Evolutionary conservation across 1,140 invertebrate genomes (phyloP), one percentile per base, ranked within the genome.

Genomic region (Mizuhopecten yessoensis): DNA sequence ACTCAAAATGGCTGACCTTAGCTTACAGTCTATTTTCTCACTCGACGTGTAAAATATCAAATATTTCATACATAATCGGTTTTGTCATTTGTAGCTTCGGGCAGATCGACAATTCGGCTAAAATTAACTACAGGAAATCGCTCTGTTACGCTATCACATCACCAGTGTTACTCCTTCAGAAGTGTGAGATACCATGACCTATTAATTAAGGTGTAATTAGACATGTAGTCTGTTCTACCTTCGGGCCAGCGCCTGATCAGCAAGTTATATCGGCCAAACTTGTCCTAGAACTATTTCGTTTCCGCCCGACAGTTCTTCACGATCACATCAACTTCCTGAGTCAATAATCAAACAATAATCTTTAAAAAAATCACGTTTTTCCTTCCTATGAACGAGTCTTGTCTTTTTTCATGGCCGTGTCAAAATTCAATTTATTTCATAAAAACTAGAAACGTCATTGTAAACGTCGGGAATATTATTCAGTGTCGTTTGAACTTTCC

Each of bases 121-220:
- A 29, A 75, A 45, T 75, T 75, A 29, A 75, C 57, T 75, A 75
- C 57, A 75, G 57, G 57, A 75, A 75, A 75, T 75, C 29, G 57
- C 23, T 17, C 57, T n/a, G 57, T 13, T 75, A n/a, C 57, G 29
- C 57, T 29, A 75, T 75, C 3, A 29, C 57, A n/a, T 75, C 29
- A 75, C 57, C n/a, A n/a, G 17, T 17, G 23, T 7, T 75, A 75
- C 29, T 75, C 29, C n/a, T 29, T 0, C n/a, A 75, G 57, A 75
- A 75, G 57, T 75, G 57, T 75, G 57, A 75, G 23, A 29, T 75
- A 75, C n/a, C 57, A 75, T 29, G 57, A 75, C n/a, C 57, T 75
- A 75, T 75, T 75, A 75, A 75, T 75, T 75, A 75, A 75, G 9
- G 57, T 75, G 29, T 75, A 75, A 75, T 75, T 75, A 75, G 23